These are phyloP conservation scores for Bradypodion pumilum DNA, from an alignment of 2,797 vertebrate genomes.

Conservation along the genomic window DNA sequence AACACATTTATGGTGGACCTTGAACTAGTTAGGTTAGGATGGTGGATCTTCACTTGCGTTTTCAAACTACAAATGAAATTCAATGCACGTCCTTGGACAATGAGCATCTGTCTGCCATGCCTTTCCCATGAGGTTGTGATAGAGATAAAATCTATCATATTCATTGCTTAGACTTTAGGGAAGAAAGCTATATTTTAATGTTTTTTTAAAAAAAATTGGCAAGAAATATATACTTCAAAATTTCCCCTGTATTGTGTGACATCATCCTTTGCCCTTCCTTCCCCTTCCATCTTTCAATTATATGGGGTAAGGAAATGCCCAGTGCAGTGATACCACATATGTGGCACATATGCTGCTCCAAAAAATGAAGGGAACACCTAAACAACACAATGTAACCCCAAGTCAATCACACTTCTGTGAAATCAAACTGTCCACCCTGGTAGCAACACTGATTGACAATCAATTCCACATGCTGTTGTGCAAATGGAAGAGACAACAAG, in stretches of 20 bases:
- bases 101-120: neutral
- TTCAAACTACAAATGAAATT: neutral
- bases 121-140: neutral
- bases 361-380: no score
- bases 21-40: neutral
- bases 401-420: no score
- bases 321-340: neutral
- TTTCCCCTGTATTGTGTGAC: neutral
- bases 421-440: no score
- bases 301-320: neutral
- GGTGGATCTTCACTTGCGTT: neutral
- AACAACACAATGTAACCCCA: no score
- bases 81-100: neutral
- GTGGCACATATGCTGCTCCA: no score
- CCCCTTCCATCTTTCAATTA: neutral
- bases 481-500: no score
- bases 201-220: no score
- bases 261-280: neutral
- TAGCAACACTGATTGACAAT: no score
- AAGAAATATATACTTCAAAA: neutral
- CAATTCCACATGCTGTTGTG: no score
- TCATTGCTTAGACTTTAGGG: neutral
- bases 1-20: neutral
- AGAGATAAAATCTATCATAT: neutral
- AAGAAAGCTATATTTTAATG: neutral